Evolutionary conservation across 2,888 invertebrate species (phyloP), one percentile per base, ranked within the genome.

Genomic region (Drosophila ochracea): DNA sequence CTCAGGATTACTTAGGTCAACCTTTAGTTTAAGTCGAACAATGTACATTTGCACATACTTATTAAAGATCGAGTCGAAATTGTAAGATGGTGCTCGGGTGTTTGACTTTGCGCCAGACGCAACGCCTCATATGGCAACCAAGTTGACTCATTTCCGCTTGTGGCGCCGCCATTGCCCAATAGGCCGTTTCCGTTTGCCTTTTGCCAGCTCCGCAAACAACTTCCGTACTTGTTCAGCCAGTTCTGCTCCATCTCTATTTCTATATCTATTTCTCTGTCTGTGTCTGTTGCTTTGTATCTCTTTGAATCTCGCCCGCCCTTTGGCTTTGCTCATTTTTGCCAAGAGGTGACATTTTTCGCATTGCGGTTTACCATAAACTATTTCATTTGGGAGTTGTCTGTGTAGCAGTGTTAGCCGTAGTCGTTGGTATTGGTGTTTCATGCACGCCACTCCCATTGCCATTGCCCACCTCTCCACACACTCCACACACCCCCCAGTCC

Each of bases 321-420:
- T 62, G 61, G 73, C 69, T 80, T 72, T 76, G 76, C 77, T 80
- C 88, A 89, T 86, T 88, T 84, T 80, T 90, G 91, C 90, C 87
- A 86, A 82, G 90, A 91, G 92, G 92, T 92, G 92, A 92, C 92
- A 92, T 91, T 92, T 92, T 92, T 92, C 92, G 92, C 92, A 92
- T 91, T 92, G 92, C 92, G 92, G 92, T 92, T 92, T 91, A 91
- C 91, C 91, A 92, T 92, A 92, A 92, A 92, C 91, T 91, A 91
- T 90, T 86, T 90, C 86, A 90, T 89, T 90, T 84, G 85, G 86
- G 83, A 80, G 76, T 77, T 82, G 74, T 82, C 84, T 87, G 80
- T 78, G 75, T 72, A 78, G 35, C 81, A 77, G 35, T 35, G 35
- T 73, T 78, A 81, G 68, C 79, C 76, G 70, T 52, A 54, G 43